phyloP scores from a whole-genome alignment of 2,888 invertebrate genomes.

The Melieria picta region DNA sequence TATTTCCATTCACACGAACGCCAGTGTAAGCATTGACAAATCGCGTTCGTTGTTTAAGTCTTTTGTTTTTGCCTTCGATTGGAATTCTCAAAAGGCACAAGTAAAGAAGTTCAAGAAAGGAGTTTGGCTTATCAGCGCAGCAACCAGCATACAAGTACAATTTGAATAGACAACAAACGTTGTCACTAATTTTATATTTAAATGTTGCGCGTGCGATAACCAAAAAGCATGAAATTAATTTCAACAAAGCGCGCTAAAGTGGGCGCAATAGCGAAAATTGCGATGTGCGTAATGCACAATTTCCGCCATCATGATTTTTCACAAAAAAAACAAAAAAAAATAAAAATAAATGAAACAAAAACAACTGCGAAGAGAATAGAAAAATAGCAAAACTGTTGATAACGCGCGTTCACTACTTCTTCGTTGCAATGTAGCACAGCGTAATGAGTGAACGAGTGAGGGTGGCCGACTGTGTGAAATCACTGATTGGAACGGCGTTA shows the following conservation, averaged over 20 bases:
- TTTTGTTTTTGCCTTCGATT: constrained; percentile 40
- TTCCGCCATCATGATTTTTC: constrained; percentile 57
- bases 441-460: no score
- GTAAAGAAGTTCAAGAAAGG: neutral
- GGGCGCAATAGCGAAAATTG: constrained; percentile 35
- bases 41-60: constrained; percentile 52
- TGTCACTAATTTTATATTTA: neutral
- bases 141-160: constrained; percentile 1
- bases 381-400: neutral
- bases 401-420: no score
- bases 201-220: neutral
- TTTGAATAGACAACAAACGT: neutral
- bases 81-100: no score
- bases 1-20: constrained; percentile 1
- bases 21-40: constrained; percentile 10
- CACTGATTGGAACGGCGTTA: no score
- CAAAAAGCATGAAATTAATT: constrained; percentile 20
- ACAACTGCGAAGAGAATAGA: neutral
- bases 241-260: constrained; percentile 2
- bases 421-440: no score
- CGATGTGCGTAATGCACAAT: constrained; percentile 45
- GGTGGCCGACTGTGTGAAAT: no score
- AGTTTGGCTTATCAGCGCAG: neutral
- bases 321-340: neutral
- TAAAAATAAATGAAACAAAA: neutral